These are phyloP conservation scores for Psilopogon haemacephalus DNA, from an alignment of 2,113 vertebrate genomes.

Conservation along the genomic window DNA sequence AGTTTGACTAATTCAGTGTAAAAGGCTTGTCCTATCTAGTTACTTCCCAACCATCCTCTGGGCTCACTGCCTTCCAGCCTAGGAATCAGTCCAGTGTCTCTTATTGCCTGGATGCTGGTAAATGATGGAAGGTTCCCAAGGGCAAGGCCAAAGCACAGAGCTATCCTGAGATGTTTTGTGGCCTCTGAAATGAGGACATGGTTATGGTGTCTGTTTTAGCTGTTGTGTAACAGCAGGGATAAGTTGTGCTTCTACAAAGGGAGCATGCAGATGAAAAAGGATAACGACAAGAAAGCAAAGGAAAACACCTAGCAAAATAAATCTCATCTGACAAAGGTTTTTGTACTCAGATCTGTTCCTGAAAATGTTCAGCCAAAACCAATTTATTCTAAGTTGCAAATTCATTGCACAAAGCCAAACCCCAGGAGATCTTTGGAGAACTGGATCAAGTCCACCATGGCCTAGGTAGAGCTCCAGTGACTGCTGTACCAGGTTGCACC, in stretches of 20 bases:
- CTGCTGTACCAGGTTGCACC: background rate
- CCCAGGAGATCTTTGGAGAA: background rate
- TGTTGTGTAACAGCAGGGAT: background rate
- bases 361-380: background rate
- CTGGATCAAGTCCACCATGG: background rate
- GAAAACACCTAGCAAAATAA: background rate
- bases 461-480: background rate
- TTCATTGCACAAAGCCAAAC: background rate
- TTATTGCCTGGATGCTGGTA: background rate
- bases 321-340: background rate
- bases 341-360: background rate
- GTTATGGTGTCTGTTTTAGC: background rate
- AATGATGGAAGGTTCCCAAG: background rate
- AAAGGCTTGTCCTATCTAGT: background rate
- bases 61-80: background rate
- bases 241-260: background rate
- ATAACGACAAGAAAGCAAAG: background rate
- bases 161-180: background rate
- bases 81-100: background rate
- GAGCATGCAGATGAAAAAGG: background rate
- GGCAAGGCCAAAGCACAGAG: background rate
- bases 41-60: background rate
- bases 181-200: background rate
- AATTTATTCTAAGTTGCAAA: background rate
- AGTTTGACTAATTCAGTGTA: background rate